Conservation (phyloP, 2,888 invertebrate genomes). For the Ferrisia virgata region DNA sequence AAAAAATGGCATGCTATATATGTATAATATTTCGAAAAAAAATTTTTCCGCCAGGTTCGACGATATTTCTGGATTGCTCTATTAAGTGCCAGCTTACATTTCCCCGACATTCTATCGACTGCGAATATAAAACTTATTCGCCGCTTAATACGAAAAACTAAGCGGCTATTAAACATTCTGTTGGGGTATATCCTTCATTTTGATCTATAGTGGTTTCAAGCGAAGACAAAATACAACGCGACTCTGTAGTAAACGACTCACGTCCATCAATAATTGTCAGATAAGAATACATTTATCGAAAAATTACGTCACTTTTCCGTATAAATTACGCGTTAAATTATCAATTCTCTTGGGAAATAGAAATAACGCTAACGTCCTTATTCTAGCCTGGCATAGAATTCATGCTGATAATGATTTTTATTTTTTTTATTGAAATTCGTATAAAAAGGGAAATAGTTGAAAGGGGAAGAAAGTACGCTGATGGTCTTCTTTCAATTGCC, state of each 20-base stretch:
- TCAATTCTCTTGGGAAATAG: neutral
- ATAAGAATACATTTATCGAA: neutral
- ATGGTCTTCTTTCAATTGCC: too few species aligned
- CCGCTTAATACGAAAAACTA: neutral
- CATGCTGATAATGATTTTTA: neutral
- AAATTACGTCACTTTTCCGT: neutral
- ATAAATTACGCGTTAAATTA: constrained; percentile 17
- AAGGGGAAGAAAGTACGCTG: too few species aligned
- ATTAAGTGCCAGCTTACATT: neutral
- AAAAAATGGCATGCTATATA: too few species aligned
- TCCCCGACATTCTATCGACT: neutral
- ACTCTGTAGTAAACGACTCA: neutral
- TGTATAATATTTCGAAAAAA: neutral
- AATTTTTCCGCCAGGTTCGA: neutral
- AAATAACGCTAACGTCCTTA: too few species aligned
- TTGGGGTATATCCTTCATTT: neutral
- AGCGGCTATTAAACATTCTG: constrained; percentile 3
- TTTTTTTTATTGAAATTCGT: too few species aligned
- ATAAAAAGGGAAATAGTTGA: too few species aligned
- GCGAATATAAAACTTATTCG: constrained; percentile 16
- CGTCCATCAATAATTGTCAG: constrained; percentile 28
- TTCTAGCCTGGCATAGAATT: too few species aligned
- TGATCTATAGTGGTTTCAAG: neutral
- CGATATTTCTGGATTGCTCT: neutral
- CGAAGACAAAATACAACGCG: neutral